Percentiles rank a stretch among this genome's conserved stretches.
phyloP scores from a whole-genome alignment of 2,113 vertebrate species.

The Scatophagus argus region DNA sequence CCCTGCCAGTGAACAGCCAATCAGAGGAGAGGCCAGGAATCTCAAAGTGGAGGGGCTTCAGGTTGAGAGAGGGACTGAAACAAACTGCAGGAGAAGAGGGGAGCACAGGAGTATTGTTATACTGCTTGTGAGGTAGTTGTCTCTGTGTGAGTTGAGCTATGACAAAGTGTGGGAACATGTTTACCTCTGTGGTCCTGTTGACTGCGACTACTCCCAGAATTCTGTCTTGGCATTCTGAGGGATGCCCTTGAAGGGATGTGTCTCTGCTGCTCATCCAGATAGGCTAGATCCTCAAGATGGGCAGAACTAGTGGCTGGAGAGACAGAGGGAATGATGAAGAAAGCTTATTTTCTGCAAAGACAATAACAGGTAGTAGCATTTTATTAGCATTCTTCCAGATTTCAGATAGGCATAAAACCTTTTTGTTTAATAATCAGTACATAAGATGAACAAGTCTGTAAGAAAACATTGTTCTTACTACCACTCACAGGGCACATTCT shows the following conservation, averaged over 20 bases:
- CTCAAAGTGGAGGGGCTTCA: slow-evolving; percentile 96
- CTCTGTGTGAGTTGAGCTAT: neutral
- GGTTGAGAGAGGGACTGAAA: slow-evolving; percentile 88
- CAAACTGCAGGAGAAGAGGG: slow-evolving; percentile 50
- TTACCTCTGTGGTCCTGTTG: slow-evolving; percentile 91
- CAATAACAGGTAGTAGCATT: neutral
- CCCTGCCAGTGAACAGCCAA: slow-evolving; percentile 93
- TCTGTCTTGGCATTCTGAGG: slow-evolving; percentile 94
- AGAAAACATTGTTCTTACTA: too few relatives aligned
- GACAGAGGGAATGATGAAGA: slow-evolving; percentile 2
- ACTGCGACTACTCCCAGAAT: slow-evolving; percentile 82
- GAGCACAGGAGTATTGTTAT: neutral
- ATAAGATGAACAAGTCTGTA: too few relatives aligned
- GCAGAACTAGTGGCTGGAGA: slow-evolving; percentile 93
- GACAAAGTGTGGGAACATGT: too few relatives aligned
- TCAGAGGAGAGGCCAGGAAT: slow-evolving; percentile 95
- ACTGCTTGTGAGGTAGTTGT: neutral
- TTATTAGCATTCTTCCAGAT: too few relatives aligned
- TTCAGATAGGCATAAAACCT: too few relatives aligned
- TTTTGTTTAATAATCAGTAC: too few relatives aligned
- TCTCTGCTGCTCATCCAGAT: slow-evolving; percentile 93
- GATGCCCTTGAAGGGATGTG: slow-evolving; percentile 91
- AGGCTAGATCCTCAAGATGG: slow-evolving; percentile 94
- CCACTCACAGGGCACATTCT: neutral
- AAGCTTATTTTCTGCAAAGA: neutral